These are phyloP conservation scores for Sminthopsis crassicaudata DNA, from an alignment of 2,113 vertebrate genomes.

Conservation along the genomic window DNA sequence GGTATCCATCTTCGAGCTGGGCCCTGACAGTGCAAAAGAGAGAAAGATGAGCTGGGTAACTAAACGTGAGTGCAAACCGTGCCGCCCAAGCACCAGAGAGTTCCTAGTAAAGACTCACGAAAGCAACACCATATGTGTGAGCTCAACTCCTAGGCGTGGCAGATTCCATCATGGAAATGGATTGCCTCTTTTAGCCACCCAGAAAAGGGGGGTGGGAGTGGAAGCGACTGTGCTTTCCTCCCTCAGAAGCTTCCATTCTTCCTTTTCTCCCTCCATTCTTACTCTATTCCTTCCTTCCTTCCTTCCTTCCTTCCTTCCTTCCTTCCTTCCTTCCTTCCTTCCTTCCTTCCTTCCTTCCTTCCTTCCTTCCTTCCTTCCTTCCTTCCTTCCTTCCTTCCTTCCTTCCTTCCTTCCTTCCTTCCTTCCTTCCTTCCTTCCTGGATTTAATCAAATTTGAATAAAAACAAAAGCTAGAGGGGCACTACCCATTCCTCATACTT, in stretches of 20 bases:
- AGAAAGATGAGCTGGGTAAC: slow-evolving; percentile 72
- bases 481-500: not conserved
- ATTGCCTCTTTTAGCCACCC: slow-evolving; percentile 72
- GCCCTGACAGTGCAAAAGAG: slow-evolving; percentile 72
- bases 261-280: slow-evolving; percentile 62
- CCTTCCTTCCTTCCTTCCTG: slow-evolving; percentile 10
- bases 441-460: not conserved
- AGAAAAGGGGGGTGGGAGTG: slow-evolving; percentile 23
- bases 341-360: slow-evolving; percentile 8
- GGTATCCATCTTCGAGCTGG: slow-evolving; percentile 49
- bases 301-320: slow-evolving; percentile 12
- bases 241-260: slow-evolving; percentile 65
- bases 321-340: slow-evolving; percentile 49
- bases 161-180: slow-evolving; percentile 79
- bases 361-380: too few species aligned
- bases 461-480: not conserved
- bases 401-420: slow-evolving; percentile 41
- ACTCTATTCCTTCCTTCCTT: too few species aligned
- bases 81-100: slow-evolving; percentile 76
- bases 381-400: not conserved
- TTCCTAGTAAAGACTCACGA: slow-evolving; percentile 73
- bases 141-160: slow-evolving; percentile 84
- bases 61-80: slow-evolving; percentile 72
- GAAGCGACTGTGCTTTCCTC: slow-evolving; percentile 34
- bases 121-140: slow-evolving; percentile 82